Evolutionary conservation across 2,797 vertebrate species (phyloP), one percentile per base, ranked within the genome.

Genomic region (Coccyzus lansbergi): DNA sequence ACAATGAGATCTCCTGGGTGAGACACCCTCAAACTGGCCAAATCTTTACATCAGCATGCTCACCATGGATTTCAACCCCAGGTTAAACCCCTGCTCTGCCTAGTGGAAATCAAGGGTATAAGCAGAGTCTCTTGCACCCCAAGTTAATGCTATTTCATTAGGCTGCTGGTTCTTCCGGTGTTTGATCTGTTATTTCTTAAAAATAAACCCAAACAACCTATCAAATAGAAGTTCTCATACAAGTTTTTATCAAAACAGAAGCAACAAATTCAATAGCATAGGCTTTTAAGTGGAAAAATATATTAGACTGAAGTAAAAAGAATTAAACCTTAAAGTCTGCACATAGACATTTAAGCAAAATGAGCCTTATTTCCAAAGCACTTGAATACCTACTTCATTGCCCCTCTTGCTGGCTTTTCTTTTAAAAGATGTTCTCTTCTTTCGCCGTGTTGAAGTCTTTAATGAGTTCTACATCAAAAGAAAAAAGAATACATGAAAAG

Each of bases 401-500:
- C 99, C 98, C 98, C 99, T 99, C 97, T 99, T 99, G 97, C 99
- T 99, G 86, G 98, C 98, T 98, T 99, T 99, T 92, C 99, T 98
- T 98, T 99, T 99, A 98, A 99, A 99, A 81, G 99, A 99, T 0
- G 99, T 99, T 96, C 99, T 98, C 97, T 99, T 99, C 98, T 99
- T 99, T 95, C 99, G 98, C 86, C 99, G 98, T 88, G 98, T 99
- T 34, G 99, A 99, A 96, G 98, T 99, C 98, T 99, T 99, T 88
- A 99, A 97, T 8, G 99, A 99, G 97, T 98, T 99, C 99, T 99
- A 97, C 93, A 92, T 79, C 85, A 74, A 96, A 74, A 95, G 64
- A 78, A 79, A 69, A 58, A 92, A 81, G 52, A 92, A 87, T 70
- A 94, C 95, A 96, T 96, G 83, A 94, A 96, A 96, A 95, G 83